Evolutionary conservation across 2,797 vertebrate genomes (phyloP).

Genomic region (Tachyglossus aculeatus): DNA sequence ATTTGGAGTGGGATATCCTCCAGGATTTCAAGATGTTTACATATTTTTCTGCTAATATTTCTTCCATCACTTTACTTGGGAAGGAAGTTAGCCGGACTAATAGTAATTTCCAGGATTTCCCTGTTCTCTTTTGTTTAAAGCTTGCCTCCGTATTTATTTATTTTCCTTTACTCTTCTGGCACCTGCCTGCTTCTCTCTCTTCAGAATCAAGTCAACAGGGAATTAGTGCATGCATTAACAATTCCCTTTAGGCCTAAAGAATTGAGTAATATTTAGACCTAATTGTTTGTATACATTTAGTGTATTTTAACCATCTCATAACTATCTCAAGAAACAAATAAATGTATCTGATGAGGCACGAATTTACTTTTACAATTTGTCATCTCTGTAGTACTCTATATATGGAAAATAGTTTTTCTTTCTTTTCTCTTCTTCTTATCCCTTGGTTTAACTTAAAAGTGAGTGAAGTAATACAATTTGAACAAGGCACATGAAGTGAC

Average conservation of each 20-base stretch:
- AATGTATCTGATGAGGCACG: neutral
- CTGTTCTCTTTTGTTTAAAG: conserved; percentile 36
- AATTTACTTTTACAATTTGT: neutral
- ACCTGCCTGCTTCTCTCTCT: conserved; percentile 6
- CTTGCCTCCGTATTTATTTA: conserved; percentile 40
- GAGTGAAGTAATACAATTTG: no score
- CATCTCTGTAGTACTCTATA: neutral
- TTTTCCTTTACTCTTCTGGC: conserved; percentile 41
- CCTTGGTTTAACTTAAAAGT: no score
- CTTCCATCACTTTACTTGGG: conserved; percentile 24
- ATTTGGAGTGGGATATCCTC: neutral
- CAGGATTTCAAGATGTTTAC: conserved; percentile 33
- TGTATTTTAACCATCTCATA: neutral
- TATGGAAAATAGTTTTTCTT: no score
- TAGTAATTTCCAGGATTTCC: conserved; percentile 45
- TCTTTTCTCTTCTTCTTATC: no score
- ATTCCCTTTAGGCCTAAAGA: neutral
- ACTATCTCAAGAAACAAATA: neutral
- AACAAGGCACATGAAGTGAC: no score
- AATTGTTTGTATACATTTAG: neutral
- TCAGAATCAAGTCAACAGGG: neutral
- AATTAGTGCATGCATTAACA: neutral
- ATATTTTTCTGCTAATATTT: conserved; percentile 32
- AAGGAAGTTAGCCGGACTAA: conserved; percentile 39
- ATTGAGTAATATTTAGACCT: neutral